These are phyloP conservation scores for Molossus alvarezi DNA, from an alignment of 2,797 vertebrate species.

Conservation along the genomic window DNA sequence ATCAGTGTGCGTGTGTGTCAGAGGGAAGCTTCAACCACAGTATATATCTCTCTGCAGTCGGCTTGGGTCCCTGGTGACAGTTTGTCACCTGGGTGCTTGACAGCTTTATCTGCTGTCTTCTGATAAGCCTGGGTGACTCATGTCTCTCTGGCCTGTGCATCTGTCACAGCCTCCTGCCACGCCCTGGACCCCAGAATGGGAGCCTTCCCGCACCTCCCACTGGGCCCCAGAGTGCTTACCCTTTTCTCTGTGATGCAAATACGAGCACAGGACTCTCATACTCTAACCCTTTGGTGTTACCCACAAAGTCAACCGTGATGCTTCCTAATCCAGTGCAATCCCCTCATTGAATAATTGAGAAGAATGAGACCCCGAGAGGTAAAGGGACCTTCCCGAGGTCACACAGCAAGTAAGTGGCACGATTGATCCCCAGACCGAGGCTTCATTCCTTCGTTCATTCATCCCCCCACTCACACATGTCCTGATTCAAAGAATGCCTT, in stretches of 20 bases:
- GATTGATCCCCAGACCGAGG: background rate
- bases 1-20: background rate
- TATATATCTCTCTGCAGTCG: fast-evolving
- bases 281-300: background rate
- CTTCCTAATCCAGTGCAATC: background rate
- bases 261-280: background rate
- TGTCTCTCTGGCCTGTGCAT: background rate
- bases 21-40: background rate
- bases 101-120: conserved; percentile 57
- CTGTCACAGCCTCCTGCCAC: background rate
- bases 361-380: background rate
- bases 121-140: conserved; percentile 63
- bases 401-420: background rate
- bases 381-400: background rate
- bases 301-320: background rate
- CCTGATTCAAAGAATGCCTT: background rate
- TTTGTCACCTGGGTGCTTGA: background rate
- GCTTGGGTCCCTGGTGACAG: background rate
- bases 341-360: background rate
- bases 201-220: background rate
- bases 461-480: background rate
- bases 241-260: background rate
- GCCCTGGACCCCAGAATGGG: background rate
- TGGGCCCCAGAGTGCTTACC: background rate
- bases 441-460: background rate